Conservation (phyloP, 2,113 vertebrate species). For the western clawed frog (Xenopus tropicalis) region UCB_Xtro_10.0 CM004444.2:13520001-13520500, state of each 20-base stretch:
- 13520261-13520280: constrained; percentile 71
- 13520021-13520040: constrained; percentile 55
- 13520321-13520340: constrained; percentile 45
- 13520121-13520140: constrained; percentile 57
- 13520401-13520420: too few species aligned
- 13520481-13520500: too few species aligned
- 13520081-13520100: constrained; percentile 32
- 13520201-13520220: constrained; percentile 75
- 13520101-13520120: constrained; percentile 8
- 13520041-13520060: constrained; percentile 6
- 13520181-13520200: constrained; percentile 76
- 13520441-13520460: too few species aligned
- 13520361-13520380: not conserved
- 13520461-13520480: too few species aligned
- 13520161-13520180: constrained; percentile 69
- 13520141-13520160: constrained; percentile 63
- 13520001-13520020: constrained; percentile 28
- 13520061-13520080: constrained; percentile 49
- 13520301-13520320: constrained; percentile 76
- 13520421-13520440: too few species aligned
- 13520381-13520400: too few species aligned
- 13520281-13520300: constrained; percentile 56
- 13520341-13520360: constrained; percentile 33
- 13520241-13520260: constrained; percentile 68
- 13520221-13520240: constrained; percentile 65